A percentile compares a stretch with the other conserved stretches of the same genome.
These are phyloP conservation scores for Argopecten irradians DNA, from an alignment of 1,140 invertebrate genomes.

Conservation along the genomic window DNA sequence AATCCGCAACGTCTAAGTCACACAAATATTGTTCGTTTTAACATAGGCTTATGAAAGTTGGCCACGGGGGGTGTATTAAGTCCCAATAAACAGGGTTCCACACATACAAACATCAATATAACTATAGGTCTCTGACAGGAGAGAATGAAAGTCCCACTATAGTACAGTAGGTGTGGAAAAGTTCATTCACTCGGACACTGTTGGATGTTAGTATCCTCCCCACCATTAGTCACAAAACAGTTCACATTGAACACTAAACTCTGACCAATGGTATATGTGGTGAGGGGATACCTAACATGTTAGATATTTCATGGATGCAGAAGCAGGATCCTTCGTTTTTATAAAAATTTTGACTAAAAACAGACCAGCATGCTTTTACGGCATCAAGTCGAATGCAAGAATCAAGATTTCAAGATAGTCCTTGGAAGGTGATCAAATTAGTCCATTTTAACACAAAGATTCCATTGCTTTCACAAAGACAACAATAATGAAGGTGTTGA, in stretches of 20 bases:
- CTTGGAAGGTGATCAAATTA: not conserved
- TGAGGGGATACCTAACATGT: not conserved
- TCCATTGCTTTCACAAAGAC: not conserved
- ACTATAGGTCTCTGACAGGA: not conserved
- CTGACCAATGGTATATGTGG: constrained; percentile 4
- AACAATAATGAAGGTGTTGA: constrained; percentile 7
- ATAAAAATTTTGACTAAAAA: not conserved
- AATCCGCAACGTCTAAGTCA: constrained; percentile 1
- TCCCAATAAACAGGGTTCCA: not conserved
- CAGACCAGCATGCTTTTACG: constrained; percentile 5
- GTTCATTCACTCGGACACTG: constrained; percentile 12
- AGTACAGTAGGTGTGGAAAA: constrained; percentile 1
- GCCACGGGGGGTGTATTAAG: not conserved
- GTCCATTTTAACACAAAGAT: constrained; percentile 19
- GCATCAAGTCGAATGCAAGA: not conserved
- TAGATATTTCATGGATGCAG: not conserved
- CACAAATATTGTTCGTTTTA: constrained; percentile 12
- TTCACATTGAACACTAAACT: not conserved
- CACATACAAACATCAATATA: not conserved
- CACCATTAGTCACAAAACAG: constrained; percentile 8
- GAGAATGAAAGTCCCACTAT: constrained; percentile 12
- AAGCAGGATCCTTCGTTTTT: not conserved
- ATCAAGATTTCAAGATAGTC: not conserved
- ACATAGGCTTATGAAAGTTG: not conserved
- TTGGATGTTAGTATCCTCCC: constrained; percentile 7